These are phyloP conservation scores for Chaenocephalus aceratus DNA, from an alignment of 2,113 vertebrate genomes.

Conservation along the genomic window DNA sequence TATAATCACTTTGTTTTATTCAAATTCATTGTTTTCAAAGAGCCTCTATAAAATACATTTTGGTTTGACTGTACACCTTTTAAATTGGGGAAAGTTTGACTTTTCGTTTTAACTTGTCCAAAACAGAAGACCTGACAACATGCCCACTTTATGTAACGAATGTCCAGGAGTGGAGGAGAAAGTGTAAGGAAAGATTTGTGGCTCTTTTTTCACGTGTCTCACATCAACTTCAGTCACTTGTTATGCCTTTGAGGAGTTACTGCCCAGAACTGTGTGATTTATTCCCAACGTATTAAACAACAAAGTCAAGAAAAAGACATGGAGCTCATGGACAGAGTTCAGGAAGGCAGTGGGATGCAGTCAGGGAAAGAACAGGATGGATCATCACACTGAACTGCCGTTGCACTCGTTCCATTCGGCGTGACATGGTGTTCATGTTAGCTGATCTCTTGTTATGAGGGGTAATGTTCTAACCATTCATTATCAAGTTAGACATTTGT, in stretches of 20 bases:
- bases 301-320: background rate
- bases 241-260: background rate
- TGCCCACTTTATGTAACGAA: background rate
- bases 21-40: too few relatives aligned
- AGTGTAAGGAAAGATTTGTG: background rate
- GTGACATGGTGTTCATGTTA: background rate
- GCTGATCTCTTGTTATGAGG: background rate
- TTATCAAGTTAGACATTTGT: background rate
- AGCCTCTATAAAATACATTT: background rate
- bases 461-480: background rate
- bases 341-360: background rate
- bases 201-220: background rate
- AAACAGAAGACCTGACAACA: background rate
- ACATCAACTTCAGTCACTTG: background rate
- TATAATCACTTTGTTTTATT: too few relatives aligned
- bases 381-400: background rate
- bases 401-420: background rate
- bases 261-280: background rate
- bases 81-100: background rate
- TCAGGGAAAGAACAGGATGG: background rate
- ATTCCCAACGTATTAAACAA: background rate
- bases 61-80: background rate
- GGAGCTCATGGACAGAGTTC: background rate
- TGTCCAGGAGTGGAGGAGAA: background rate
- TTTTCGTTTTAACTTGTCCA: too few relatives aligned